Conservation (phyloP, 2,113 vertebrate genomes). For the Xiphorhynchus elegans region DNA sequence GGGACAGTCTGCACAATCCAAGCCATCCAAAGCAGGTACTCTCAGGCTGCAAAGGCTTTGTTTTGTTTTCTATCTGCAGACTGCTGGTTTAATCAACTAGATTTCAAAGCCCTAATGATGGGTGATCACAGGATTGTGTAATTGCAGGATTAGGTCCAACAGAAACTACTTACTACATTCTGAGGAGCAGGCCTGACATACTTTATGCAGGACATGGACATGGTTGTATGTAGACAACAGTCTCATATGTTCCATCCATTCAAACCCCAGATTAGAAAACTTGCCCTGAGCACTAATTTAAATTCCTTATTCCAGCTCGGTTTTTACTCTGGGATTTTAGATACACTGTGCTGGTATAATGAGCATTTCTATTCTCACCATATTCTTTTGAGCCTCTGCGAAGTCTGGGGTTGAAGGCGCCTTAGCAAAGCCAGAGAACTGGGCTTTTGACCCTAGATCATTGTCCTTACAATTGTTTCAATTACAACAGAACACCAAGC, state of each 20-base stretch:
- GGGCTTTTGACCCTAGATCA: not conserved
- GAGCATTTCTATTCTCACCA: not conserved
- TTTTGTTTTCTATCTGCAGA: not conserved
- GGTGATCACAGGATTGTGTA: not conserved
- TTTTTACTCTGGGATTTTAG: not conserved
- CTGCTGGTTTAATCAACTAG: not conserved
- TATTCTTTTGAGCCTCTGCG: not conserved
- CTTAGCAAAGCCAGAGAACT: not conserved
- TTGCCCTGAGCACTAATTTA: not conserved
- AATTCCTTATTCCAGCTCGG: not conserved
- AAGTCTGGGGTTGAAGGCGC: not conserved
- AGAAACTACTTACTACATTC: not conserved
- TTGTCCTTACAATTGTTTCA: not conserved
- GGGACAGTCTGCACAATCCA: not conserved
- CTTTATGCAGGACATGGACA: not conserved
- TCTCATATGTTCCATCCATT: not conserved
- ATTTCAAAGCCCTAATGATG: not conserved
- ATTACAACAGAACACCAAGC: not conserved
- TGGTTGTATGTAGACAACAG: not conserved
- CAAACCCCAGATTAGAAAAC: not conserved
- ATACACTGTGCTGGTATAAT: not conserved
- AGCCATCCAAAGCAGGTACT: not conserved
- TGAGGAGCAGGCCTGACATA: not conserved
- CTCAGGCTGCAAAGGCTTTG: not conserved
- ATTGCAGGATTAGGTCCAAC: not conserved